phyloP scores from a whole-genome alignment of 2,113 vertebrate genomes.

The Pica pica region DNA sequence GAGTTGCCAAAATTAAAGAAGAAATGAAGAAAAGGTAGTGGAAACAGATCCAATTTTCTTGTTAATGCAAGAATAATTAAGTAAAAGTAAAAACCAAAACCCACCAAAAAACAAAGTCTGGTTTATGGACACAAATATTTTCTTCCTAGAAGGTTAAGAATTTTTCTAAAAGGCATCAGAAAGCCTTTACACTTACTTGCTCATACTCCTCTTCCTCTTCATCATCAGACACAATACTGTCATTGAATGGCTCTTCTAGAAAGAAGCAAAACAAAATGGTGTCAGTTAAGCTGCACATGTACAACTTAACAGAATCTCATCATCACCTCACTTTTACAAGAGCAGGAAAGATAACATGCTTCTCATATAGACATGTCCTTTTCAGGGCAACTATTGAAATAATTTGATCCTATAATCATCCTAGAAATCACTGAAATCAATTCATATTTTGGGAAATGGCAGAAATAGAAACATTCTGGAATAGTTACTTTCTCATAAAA shows the following conservation, averaged over 20 bases:
- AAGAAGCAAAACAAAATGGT: background rate
- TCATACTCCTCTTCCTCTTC: constrained; percentile 89
- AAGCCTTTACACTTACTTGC: constrained; percentile 75
- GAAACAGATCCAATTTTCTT: background rate
- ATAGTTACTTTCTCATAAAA: background rate
- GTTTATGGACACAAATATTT: background rate
- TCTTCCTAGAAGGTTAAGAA: background rate
- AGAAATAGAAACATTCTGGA: background rate
- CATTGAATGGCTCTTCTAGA: constrained; percentile 78
- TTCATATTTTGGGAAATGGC: background rate
- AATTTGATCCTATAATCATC: background rate
- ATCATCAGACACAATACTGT: constrained; percentile 84
- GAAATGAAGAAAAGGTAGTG: background rate
- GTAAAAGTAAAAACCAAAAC: background rate
- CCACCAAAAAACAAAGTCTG: background rate
- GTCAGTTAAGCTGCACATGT: background rate
- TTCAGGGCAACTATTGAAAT: background rate
- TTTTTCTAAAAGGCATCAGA: background rate
- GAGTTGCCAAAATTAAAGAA: background rate
- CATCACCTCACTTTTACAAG: background rate
- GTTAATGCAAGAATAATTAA: background rate
- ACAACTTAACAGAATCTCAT: background rate
- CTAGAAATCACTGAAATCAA: background rate
- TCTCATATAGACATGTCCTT: background rate
- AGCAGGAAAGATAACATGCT: background rate